Evolutionary conservation across 2,888 invertebrate species (phyloP).

Genomic region (Elmis aenea): DNA sequence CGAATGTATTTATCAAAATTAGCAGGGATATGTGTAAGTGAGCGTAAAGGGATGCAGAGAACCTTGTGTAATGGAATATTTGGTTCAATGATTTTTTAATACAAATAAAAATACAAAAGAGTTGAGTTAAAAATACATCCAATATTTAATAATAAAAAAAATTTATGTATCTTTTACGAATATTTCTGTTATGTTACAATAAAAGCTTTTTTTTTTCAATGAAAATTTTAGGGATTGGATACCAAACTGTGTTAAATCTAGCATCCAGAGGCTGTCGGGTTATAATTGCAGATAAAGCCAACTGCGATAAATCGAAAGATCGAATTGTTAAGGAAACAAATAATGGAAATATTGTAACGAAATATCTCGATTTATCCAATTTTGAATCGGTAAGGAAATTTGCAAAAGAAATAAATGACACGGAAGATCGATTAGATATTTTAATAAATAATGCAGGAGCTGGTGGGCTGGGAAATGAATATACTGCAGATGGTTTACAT

Average conservation of each 20-base stretch:
- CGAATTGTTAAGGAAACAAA: constrained; percentile 32
- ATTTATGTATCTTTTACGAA: background rate
- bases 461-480: constrained; percentile 43
- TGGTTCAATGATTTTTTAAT: no score
- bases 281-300: constrained; percentile 49
- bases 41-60: no score
- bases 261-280: constrained; percentile 49
- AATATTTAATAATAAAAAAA: background rate
- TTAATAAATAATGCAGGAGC: constrained; percentile 56
- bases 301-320: constrained; percentile 24
- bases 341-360: constrained; percentile 36
- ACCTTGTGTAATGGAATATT: no score
- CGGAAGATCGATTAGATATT: constrained; percentile 53
- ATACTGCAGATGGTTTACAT: constrained; percentile 58
- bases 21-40: no score
- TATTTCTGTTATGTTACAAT: background rate
- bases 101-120: background rate
- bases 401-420: constrained; percentile 52
- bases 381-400: constrained; percentile 54
- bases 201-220: background rate
- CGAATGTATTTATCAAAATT: no score
- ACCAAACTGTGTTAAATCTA: constrained; percentile 37
- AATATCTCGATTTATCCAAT: constrained; percentile 50
- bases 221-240: constrained; percentile 40
- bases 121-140: background rate